These are phyloP conservation scores for Atopsyche davidsoni DNA, from an alignment of 1,140 invertebrate species.

Conservation along the genomic window DNA sequence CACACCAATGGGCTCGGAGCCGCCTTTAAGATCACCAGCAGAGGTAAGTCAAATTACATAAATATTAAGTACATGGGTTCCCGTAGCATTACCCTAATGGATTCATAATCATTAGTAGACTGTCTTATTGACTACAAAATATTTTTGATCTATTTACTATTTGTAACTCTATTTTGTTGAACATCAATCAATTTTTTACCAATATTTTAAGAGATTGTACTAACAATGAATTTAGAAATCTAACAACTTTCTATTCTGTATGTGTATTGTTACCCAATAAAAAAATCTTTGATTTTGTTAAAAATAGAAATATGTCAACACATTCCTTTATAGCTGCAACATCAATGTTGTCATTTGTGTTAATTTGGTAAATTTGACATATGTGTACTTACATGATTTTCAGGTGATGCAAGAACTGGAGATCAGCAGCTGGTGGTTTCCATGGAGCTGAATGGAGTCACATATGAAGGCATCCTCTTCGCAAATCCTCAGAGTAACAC, in stretches of 20 bases:
- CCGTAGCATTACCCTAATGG: no score
- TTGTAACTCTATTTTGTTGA: no score
- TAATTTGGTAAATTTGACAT: constrained; percentile 16
- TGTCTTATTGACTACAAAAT: no score
- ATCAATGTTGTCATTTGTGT: no score
- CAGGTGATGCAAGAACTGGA: constrained; percentile 63
- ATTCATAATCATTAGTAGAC: no score
- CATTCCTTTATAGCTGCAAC: no score
- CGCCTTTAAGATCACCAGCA: constrained; percentile 83
- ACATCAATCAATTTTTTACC: no score
- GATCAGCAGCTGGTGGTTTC: constrained; percentile 89
- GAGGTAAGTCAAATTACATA: constrained; percentile 55
- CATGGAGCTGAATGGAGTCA: constrained; percentile 92
- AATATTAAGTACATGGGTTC: no score
- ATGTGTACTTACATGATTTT: constrained; percentile 28
- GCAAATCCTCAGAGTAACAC: constrained; percentile 52
- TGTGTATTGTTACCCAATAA: no score
- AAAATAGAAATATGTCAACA: no score
- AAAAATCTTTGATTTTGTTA: no score
- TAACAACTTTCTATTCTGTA: background rate
- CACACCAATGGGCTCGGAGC: constrained; percentile 53
- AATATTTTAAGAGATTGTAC: constrained; percentile 10
- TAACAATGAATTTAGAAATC: background rate
- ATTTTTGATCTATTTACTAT: no score
- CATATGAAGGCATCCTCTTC: constrained; percentile 83